Base-by-base conservation (phyloP, 2,797 vertebrate species). In the Melanotaenia pygmaea region DNA sequence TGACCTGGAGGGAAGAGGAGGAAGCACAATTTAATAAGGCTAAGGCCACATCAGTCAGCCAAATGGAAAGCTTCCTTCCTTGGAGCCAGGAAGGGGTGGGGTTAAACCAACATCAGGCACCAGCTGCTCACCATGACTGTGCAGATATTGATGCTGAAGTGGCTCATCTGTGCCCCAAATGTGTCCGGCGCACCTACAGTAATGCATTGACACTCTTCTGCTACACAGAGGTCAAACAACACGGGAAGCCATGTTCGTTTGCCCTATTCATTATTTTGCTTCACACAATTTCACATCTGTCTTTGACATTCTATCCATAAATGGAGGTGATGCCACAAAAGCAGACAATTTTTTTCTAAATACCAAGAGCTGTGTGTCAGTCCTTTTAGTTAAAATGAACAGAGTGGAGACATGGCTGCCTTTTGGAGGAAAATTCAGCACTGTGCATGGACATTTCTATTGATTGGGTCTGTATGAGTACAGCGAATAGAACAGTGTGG, bases 111-210 rank as follows among this genome's bases (percentile, higher is more conserved):
- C 78, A 88, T 59, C 81, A 81, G 82, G 70, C 90, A 86, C 90
- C 90, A 93, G 91, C 92, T 93, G 90, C 74, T 85, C 82, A 72
- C 83, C 82, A 69, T 92, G 91, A 92, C 88, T 62, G 64, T 86
- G 89, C 89, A 91, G 83, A 89, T 91, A 87, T 83, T 0, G 13
- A 69, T 35, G 68, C 38, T 45, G 72, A 76, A 80, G 76, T 68
- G 54, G 69, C 72, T 87, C 88, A 82, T 92, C 82, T 90, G 83
- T 11, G 63, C 66, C 67, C 72, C 78, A 84, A 83, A 88, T 85
- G 84, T 68, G 82, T 77, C 81, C 67, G 53, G 76, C 70, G 63
- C 73, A 70, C 45, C 65, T 66, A 60, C 64, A 28, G 67, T 34
- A 71, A 63, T 40, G 69, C 37, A 32, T 56, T 43, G 60, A 64